Evolutionary conservation across 2,113 vertebrate species (phyloP).

Genomic region (Symphodus melops): DNA sequence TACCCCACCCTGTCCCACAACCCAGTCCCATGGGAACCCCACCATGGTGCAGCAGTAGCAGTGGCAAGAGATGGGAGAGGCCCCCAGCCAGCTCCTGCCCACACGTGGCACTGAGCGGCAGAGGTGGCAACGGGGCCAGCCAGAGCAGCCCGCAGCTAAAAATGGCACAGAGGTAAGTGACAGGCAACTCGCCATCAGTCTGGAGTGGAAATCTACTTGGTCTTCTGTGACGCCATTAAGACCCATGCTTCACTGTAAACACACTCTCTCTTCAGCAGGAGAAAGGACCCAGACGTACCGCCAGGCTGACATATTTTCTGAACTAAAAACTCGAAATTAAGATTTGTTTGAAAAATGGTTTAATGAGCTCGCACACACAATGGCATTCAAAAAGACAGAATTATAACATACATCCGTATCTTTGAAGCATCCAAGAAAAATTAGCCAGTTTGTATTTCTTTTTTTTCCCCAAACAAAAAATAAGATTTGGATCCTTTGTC

Average conservation of each 20-base stretch:
- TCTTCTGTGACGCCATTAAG: slow-evolving; percentile 39
- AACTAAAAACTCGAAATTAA: not conserved
- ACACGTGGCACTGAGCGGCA: slow-evolving; percentile 59
- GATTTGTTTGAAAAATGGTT: too few relatives aligned
- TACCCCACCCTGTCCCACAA: slow-evolving; percentile 21
- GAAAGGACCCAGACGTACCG: not conserved
- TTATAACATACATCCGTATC: too few relatives aligned
- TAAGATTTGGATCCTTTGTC: too few relatives aligned
- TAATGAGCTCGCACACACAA: too few relatives aligned
- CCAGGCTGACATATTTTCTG: not conserved
- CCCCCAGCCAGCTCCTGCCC: slow-evolving; percentile 36
- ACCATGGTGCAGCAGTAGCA: slow-evolving; percentile 20
- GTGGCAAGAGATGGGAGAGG: slow-evolving; percentile 38
- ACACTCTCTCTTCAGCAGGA: not conserved
- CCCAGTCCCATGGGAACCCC: slow-evolving; percentile 54
- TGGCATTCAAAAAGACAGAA: too few relatives aligned
- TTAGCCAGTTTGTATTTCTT: too few relatives aligned
- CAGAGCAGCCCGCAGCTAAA: slow-evolving; percentile 67
- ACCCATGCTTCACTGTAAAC: not conserved
- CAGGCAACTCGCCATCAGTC: slow-evolving; percentile 50
- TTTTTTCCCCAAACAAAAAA: too few relatives aligned
- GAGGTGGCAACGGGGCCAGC: slow-evolving; percentile 59
- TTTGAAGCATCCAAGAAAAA: too few relatives aligned
- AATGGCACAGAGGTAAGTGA: slow-evolving; percentile 58
- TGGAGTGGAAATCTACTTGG: slow-evolving; percentile 70